Base-by-base conservation (phyloP, 2,888 invertebrate species). In the Pristionchus maxplancki region DNA sequence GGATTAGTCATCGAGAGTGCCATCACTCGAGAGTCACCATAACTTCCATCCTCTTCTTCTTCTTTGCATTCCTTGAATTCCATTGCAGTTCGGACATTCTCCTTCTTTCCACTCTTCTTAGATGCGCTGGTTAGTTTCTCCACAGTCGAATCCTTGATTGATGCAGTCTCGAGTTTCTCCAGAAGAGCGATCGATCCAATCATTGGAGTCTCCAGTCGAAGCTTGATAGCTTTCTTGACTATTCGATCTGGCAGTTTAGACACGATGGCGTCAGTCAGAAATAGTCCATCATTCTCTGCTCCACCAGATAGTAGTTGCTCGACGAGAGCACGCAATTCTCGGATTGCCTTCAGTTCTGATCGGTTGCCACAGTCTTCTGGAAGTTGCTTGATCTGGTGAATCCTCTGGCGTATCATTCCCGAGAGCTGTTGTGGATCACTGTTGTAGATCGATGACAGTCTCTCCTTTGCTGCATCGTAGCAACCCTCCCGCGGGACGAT, bases 401-500 rank as follows among this genome's bases (percentile, higher is more conserved):
- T n/a, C n/a, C n/a, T n/a, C n/a, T n/a, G n/a, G n/a, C n/a, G n/a
- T n/a, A n/a, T n/a, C n/a, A n/a, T n/a, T n/a, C n/a, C n/a, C n/a
- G n/a, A n/a, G 71, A n/a, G 71, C 71, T 37, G 71, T 11, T 37
- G 34, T 17, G 24, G 71, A 20, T 2, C 6, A 37, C 71, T 28
- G 37, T 71, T 17, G 20, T 71, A 71, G 11, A 37, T 20, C 8
- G 9, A 4, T 1, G 34, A 17, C 34, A 71, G 71, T 37, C 71
- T 5, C 5, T 71, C 20, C 15, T 5, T 2, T 2, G 71, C 71
- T 20, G 37, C 17, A 6, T 2, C 15, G 17, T 71, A 71, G 71
- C 71, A 71, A 5, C 71, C 71, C 71, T 71, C 71, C 71, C 71
- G 71, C 9, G 71, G 37, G 34, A 71, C 71, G 15, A 71, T 37